phyloP scores from a whole-genome alignment of 2,113 vertebrate species.

The Phoenicopterus ruber region DNA sequence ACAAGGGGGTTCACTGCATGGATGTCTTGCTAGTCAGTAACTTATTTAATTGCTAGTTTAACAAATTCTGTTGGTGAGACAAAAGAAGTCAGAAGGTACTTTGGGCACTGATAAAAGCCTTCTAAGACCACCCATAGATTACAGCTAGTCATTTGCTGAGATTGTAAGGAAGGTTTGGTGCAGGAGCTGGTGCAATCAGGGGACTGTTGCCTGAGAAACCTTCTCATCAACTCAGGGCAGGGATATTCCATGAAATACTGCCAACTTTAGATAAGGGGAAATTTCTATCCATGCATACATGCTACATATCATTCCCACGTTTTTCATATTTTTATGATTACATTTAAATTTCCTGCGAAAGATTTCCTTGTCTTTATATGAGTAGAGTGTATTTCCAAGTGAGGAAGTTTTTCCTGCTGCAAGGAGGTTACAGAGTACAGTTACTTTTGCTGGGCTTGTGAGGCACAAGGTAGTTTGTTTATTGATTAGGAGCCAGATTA shows the following conservation, averaged over 20 bases:
- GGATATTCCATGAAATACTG: background rate
- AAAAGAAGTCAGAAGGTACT: background rate
- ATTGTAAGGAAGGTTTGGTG: background rate
- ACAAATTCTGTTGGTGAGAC: background rate
- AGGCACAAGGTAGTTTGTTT: background rate
- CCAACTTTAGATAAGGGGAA: background rate
- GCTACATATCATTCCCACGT: background rate
- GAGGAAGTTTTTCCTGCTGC: background rate
- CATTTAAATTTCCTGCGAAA: background rate
- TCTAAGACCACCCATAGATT: background rate
- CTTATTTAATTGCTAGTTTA: background rate
- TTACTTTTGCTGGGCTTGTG: background rate
- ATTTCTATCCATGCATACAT: background rate
- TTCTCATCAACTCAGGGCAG: background rate
- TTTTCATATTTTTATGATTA: background rate
- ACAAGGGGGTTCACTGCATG: background rate
- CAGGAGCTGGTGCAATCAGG: background rate
- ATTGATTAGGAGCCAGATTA: background rate
- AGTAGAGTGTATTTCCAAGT: background rate
- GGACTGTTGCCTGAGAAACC: background rate
- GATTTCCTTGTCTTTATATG: background rate
- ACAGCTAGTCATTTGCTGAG: background rate
- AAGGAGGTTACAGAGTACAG: background rate
- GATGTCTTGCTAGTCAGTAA: background rate
- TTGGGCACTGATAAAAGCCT: background rate